These are phyloP conservation scores for Epizoanthus rinbou DNA, from an alignment of 92 coral and sea anemone species.

Conservation along the genomic window DNA sequence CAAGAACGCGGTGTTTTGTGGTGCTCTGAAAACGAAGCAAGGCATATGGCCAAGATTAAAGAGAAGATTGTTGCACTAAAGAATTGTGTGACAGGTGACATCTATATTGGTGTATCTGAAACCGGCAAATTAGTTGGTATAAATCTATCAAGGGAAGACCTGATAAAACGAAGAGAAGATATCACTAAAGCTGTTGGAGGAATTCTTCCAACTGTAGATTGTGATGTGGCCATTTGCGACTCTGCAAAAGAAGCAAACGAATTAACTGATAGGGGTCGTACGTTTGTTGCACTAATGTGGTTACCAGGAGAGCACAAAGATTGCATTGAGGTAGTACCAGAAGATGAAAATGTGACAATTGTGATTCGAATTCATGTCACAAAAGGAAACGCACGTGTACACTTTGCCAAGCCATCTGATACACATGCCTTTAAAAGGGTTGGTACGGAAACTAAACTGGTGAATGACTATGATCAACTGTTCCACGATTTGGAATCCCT, in stretches of 20 bases:
- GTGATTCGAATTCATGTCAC: slow-evolving; percentile 65
- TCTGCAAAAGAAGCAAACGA: slow-evolving; percentile 53
- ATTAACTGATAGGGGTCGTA: slow-evolving; percentile 37
- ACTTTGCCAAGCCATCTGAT: slow-evolving; percentile 60
- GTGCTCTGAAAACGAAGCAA: slow-evolving; percentile 36
- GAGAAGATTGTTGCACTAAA: slow-evolving; percentile 68
- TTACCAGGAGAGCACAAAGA: slow-evolving; percentile 9
- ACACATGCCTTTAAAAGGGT: slow-evolving; percentile 69
- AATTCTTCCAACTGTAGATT: slow-evolving; percentile 60
- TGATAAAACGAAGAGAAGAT: slow-evolving; percentile 63
- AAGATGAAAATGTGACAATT: slow-evolving; percentile 35
- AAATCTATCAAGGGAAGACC: slow-evolving; percentile 20
- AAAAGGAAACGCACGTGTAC: slow-evolving; percentile 60
- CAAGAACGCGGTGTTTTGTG: slow-evolving; percentile 45
- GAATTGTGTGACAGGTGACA: slow-evolving; percentile 68
- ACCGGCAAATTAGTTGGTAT: slow-evolving; percentile 56
- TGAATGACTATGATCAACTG: slow-evolving; percentile 64
- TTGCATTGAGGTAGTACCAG: slow-evolving; percentile 1
- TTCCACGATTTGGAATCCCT: slow-evolving; percentile 70
- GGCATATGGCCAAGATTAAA: slow-evolving; percentile 34
- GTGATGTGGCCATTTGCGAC: slow-evolving; percentile 53
- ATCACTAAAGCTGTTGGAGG: slow-evolving; percentile 54
- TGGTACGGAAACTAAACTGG: slow-evolving; percentile 69
- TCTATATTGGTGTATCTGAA: slow-evolving; percentile 62
- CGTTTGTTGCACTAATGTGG: slow-evolving; percentile 74